Conservation (phyloP, 2,888 invertebrate species). For the Chalcosyrphus nemorum region DNA sequence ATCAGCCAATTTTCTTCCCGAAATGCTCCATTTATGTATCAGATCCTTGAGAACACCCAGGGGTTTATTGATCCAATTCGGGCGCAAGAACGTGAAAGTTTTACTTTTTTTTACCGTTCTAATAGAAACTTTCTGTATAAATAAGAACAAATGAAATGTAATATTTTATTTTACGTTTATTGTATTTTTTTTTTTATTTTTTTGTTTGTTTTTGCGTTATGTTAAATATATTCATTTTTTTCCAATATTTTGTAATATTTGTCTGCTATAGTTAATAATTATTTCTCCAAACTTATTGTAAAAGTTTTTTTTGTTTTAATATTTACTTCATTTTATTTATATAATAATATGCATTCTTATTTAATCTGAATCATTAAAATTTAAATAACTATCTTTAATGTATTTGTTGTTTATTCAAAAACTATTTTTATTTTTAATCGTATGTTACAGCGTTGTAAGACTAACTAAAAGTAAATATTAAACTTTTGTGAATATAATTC, state of each 20-base stretch:
- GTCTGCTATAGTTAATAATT: slow-evolving; percentile 41
- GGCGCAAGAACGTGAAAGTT: too few relatives aligned
- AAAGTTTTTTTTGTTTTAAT: slow-evolving; percentile 39
- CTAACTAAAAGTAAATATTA: slow-evolving; percentile 22
- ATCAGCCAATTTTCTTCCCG: too few relatives aligned
- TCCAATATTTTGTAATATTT: slow-evolving; percentile 77
- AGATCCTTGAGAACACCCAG: too few relatives aligned
- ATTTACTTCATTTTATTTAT: slow-evolving; percentile 70
- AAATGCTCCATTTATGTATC: too few relatives aligned
- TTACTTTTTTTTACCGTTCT: too few relatives aligned
- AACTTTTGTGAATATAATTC: slow-evolving; percentile 5
- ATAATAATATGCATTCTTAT: slow-evolving; percentile 39
- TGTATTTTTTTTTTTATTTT: slow-evolving; percentile 47
- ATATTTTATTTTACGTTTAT: slow-evolving; percentile 72
- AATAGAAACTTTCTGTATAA: neutral
- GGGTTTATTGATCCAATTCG: too few relatives aligned
- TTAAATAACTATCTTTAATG: slow-evolving; percentile 39
- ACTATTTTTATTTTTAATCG: neutral
- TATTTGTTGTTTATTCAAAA: slow-evolving; percentile 2
- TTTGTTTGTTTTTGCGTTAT: slow-evolving; percentile 43
- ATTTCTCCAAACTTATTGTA: slow-evolving; percentile 54
- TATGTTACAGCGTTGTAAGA: slow-evolving; percentile 46
- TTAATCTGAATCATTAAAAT: slow-evolving; percentile 46
- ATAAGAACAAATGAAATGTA: neutral
- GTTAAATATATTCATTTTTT: slow-evolving; percentile 72